These are phyloP conservation scores for Agrochola macilenta DNA, from an alignment of 2,888 invertebrate species.

Conservation along the genomic window DNA sequence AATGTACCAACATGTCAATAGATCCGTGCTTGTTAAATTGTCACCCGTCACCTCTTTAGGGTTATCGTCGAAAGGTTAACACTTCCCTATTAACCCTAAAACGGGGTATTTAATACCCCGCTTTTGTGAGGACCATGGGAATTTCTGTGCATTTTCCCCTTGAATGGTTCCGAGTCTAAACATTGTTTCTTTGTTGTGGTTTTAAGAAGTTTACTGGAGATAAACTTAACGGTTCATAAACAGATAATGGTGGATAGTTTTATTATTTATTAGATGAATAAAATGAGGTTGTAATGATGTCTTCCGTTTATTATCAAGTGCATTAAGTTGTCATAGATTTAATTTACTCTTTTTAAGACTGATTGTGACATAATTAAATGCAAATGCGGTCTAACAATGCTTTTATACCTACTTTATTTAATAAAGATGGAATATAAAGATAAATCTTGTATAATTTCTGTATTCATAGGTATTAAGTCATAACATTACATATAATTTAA, in stretches of 20 bases:
- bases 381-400: not conserved
- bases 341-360: not conserved
- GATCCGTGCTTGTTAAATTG: constrained; percentile 76
- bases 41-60: constrained; percentile 77
- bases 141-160: constrained; percentile 82
- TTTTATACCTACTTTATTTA: not conserved
- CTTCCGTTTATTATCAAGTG: constrained; percentile 24
- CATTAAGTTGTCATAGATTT: not conserved
- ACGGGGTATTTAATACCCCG: constrained; percentile 73
- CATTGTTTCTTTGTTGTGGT: constrained; percentile 81
- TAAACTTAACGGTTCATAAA: constrained; percentile 70
- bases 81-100: constrained; percentile 79
- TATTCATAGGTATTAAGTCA: constrained; percentile 4
- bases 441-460: constrained; percentile 25
- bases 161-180: constrained; percentile 83
- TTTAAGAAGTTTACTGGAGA: constrained; percentile 70
- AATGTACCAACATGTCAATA: constrained; percentile 75
- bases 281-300: constrained; percentile 45
- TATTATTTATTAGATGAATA: constrained; percentile 58
- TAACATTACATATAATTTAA: too few relatives aligned
- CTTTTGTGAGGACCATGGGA: constrained; percentile 80
- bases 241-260: constrained; percentile 59
- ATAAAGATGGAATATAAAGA: constrained; percentile 31
- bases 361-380: constrained; percentile 1
- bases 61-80: constrained; percentile 75